Evolutionary conservation across 2,113 vertebrate species (phyloP), one percentile per base, ranked within the genome.

Genomic region (Leuciscus idus): DNA sequence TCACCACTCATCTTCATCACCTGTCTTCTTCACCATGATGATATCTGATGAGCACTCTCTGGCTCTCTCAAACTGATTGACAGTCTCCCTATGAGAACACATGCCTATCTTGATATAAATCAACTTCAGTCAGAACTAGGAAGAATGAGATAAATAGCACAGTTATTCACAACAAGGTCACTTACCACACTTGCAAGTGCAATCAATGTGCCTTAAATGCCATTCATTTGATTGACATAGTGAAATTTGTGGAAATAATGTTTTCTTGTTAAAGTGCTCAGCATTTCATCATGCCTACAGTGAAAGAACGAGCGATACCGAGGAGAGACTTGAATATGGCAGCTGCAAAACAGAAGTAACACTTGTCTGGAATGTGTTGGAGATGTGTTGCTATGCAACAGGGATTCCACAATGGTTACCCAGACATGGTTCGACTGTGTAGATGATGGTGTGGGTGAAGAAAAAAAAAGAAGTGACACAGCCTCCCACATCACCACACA

Each of bases 311-410:
- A 80, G 48, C 30, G 8, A 61, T 9, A 28, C 64, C 0, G 30
- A 57, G n/a, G 50, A 55, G 61, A 43, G 77, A 43, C 36, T 23
- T 43, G 68, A 64, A 66, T 48, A 48, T 52, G 46, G 46, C 72
- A 64, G 64, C 77, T 85, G 84, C 30, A 46, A 70, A 84, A 83
- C 74, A 66, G 50, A 79, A 85, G 83, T 85, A 78, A 84, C 72
- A 81, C 52, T 79, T 72, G 78, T 84, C 72, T 50, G 30, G 48
- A 83, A 85, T 89, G 78, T 85, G 62, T 85, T 64, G 70, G 75
- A 89, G 86, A 86, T 55, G 88, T 87, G 89, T 89, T 89, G 89
- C 89, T 86, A 89, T 88, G 89, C 89, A 89, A 89, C 89, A 84
- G 84, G 73, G 72, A 77, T 74, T 89, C 46, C 86, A 89, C 86